A percentile compares a stretch with the other conserved stretches of the same genome.
Conservation (phyloP, 2,888 invertebrate genomes). For the Galerucella calmariensis region DNA sequence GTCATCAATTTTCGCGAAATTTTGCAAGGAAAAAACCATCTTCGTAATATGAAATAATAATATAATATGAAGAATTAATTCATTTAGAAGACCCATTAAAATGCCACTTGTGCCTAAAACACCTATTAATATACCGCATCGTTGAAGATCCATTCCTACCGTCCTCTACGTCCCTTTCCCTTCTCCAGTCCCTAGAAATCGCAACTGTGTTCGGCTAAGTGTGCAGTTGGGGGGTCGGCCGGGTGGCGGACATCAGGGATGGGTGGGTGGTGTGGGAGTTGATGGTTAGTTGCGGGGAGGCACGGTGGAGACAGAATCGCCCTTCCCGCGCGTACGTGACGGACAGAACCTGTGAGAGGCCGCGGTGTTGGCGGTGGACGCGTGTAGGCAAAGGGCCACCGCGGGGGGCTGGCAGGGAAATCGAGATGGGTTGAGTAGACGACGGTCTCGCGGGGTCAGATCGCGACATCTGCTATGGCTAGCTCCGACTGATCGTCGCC, state of each 20-base stretch:
- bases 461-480: constrained; percentile 46
- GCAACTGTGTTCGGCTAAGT: constrained; percentile 42
- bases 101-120: constrained; percentile 15
- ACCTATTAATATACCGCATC: constrained; percentile 20
- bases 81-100: constrained; percentile 5
- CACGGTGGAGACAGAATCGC: constrained; percentile 33
- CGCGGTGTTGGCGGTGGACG: constrained; percentile 16
- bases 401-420: constrained; percentile 20
- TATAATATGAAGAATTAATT: neutral
- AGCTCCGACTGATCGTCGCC: constrained; percentile 50
- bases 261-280: constrained; percentile 20
- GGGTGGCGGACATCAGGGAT: constrained; percentile 16
- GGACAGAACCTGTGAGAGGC: constrained; percentile 46
- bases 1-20: no score
- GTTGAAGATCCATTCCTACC: constrained; percentile 20
- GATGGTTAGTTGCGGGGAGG: constrained; percentile 37
- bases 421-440: constrained; percentile 22
- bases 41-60: neutral
- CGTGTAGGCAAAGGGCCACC: constrained; percentile 10
- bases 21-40: neutral
- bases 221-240: constrained; percentile 48
- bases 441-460: constrained; percentile 43
- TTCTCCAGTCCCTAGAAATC: constrained; percentile 12
- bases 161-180: constrained; percentile 10
- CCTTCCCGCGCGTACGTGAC: constrained; percentile 47